phyloP scores from a whole-genome alignment of 2,797 vertebrate genomes.

The Bovichtus variegatus region DNA sequence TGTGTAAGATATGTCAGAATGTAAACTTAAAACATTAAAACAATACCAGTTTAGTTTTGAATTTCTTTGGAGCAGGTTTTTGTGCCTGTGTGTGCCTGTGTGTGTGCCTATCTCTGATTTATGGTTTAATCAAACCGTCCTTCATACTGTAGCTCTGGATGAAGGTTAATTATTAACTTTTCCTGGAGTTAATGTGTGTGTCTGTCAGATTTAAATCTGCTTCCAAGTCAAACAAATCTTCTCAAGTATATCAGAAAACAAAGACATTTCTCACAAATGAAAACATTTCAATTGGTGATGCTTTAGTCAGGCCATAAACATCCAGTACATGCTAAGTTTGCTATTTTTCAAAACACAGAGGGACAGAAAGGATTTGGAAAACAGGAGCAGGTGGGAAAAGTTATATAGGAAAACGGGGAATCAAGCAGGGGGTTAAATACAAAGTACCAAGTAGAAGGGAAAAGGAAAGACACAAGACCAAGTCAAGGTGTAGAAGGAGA shows the following conservation, averaged over 20 bases:
- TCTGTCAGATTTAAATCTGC: conserved; percentile 23
- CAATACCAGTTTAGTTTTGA: too few relatives aligned
- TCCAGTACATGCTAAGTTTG: neutral
- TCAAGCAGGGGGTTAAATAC: neutral
- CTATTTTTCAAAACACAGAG: neutral
- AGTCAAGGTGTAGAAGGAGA: neutral
- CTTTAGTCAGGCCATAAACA: neutral
- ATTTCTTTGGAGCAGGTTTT: too few relatives aligned
- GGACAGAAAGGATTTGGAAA: neutral
- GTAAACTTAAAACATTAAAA: too few relatives aligned
- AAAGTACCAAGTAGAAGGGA: neutral
- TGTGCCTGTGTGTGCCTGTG: conserved; percentile 19
- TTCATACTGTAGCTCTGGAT: conserved; percentile 17
- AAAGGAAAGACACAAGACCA: neutral
- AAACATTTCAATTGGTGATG: neutral
- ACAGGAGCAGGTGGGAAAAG: neutral
- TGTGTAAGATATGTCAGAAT: too few relatives aligned
- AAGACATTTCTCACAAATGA: conserved; percentile 12
- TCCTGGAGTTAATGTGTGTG: neutral
- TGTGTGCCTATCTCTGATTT: conserved; percentile 54
- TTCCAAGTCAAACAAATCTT: conserved; percentile 30
- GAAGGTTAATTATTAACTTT: conserved; percentile 68
- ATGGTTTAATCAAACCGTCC: conserved; percentile 22
- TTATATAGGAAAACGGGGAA: neutral
- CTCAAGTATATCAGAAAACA: neutral